Evolutionary conservation across 2,797 vertebrate genomes (phyloP).

Genomic region (Helarctos malayanus): DNA sequence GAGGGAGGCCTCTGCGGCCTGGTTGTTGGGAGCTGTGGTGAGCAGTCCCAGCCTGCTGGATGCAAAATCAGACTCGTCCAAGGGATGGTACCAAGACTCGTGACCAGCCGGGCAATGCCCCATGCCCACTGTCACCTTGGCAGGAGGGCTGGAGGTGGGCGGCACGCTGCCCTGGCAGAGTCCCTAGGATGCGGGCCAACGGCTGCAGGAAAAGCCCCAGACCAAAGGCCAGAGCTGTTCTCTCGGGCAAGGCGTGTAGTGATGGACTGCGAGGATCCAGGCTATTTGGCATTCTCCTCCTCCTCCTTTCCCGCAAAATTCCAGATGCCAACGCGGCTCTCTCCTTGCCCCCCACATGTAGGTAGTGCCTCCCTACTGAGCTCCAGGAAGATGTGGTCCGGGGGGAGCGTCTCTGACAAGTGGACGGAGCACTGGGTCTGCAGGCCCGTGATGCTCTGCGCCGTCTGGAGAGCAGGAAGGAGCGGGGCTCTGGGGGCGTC

Average conservation of each 20-base stretch:
- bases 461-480: neutral
- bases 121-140: neutral
- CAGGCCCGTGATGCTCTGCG: neutral
- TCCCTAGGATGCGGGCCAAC: neutral
- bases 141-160: neutral
- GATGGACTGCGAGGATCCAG: neutral
- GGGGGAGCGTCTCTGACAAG: neutral
- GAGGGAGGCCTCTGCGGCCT: neutral
- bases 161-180: no score
- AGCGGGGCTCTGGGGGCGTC: neutral
- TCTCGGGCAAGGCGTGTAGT: neutral
- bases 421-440: neutral
- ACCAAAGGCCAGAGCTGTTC: neutral
- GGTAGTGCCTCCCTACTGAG: neutral
- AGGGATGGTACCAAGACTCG: no score
- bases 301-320: neutral
- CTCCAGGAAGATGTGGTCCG: neutral
- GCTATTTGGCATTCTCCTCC: neutral
- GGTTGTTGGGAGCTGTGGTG: no score
- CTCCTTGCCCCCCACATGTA: no score
- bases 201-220: no score
- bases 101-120: neutral
- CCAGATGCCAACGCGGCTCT: neutral
- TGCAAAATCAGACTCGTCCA: neutral
- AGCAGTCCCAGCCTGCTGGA: neutral